A percentile compares a stretch with the other conserved stretches of the same genome.
These are phyloP conservation scores for Akabosia matsudoensis DNA, from an alignment of 1,140 invertebrate genomes.

Conservation along the genomic window DNA sequence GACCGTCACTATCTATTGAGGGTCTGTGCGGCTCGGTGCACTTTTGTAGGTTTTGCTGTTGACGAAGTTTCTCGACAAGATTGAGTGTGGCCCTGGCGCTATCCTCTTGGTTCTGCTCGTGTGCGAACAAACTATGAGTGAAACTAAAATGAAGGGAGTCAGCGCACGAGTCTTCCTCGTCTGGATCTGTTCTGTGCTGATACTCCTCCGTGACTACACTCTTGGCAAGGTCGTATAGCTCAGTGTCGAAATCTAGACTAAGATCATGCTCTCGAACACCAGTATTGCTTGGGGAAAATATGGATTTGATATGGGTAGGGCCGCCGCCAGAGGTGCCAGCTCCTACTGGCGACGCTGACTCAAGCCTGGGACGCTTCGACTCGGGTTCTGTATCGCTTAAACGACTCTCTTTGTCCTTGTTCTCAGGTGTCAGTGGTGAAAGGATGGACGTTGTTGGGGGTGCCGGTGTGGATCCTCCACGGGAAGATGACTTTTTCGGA, in stretches of 20 bases:
- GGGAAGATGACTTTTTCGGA: background rate
- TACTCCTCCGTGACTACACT: slow-evolving; percentile 42
- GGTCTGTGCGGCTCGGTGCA: slow-evolving; percentile 44
- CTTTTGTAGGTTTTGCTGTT: slow-evolving; percentile 65
- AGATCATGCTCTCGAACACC: slow-evolving; percentile 18
- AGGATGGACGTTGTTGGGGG: slow-evolving; percentile 27
- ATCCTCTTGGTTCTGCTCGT: slow-evolving; percentile 74
- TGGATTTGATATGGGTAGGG: slow-evolving; percentile 27
- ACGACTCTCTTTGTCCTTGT: slow-evolving; percentile 41
- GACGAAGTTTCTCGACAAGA: slow-evolving; percentile 71
- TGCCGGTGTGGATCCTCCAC: background rate
- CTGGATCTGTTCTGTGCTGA: slow-evolving; percentile 12
- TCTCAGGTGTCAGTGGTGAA: slow-evolving; percentile 42
- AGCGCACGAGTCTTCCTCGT: slow-evolving; percentile 29
- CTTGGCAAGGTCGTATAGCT: slow-evolving; percentile 46
- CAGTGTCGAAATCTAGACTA: slow-evolving; percentile 46
- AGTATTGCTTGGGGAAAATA: slow-evolving; percentile 43
- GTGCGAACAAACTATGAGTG: slow-evolving; percentile 65
- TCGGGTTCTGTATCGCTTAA: slow-evolving; percentile 42
- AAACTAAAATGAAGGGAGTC: slow-evolving; percentile 62
- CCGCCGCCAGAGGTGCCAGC: slow-evolving; percentile 4
- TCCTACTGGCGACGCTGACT: slow-evolving; percentile 21
- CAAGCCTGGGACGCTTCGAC: slow-evolving; percentile 40
- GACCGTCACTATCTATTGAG: slow-evolving; percentile 29
- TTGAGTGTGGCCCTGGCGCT: slow-evolving; percentile 71